A percentile compares a stretch with the other conserved stretches of the same genome.
Evolutionary conservation across 2,797 vertebrate species (phyloP).

Genomic region (Tokudaia tokunoshimensis): DNA sequence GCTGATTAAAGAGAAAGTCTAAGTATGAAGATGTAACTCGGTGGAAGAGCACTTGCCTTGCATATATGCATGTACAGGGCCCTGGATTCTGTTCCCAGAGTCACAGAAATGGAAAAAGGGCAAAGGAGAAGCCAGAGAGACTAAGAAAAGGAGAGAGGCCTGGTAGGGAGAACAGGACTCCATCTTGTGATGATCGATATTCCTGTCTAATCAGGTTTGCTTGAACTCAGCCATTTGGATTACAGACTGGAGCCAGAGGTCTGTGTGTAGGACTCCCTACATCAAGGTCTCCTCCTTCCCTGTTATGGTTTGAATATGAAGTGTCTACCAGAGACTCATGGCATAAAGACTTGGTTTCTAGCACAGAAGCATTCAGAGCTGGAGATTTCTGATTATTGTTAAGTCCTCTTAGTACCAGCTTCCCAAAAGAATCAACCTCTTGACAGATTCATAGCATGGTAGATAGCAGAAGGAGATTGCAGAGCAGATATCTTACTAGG

Average conservation of each 20-base stretch:
- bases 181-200: too few relatives aligned
- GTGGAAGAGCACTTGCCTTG: neutral
- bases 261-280: too few relatives aligned
- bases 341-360: neutral
- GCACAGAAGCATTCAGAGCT: neutral
- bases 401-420: neutral
- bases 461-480: neutral
- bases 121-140: too few relatives aligned
- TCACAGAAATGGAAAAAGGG: neutral
- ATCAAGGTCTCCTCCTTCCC: too few relatives aligned
- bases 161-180: neutral
- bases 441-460: neutral
- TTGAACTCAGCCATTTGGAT: neutral
- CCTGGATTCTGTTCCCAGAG: neutral
- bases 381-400: neutral
- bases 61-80: neutral
- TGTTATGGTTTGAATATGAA: neutral
- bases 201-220: neutral
- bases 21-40: neutral
- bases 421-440: neutral
- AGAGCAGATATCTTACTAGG: neutral
- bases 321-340: neutral
- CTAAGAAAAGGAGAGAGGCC: neutral
- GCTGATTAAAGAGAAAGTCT: neutral
- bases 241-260: neutral